Conservation (phyloP, 2,888 invertebrate genomes). For the Noctuana brunneofusca region DNA sequence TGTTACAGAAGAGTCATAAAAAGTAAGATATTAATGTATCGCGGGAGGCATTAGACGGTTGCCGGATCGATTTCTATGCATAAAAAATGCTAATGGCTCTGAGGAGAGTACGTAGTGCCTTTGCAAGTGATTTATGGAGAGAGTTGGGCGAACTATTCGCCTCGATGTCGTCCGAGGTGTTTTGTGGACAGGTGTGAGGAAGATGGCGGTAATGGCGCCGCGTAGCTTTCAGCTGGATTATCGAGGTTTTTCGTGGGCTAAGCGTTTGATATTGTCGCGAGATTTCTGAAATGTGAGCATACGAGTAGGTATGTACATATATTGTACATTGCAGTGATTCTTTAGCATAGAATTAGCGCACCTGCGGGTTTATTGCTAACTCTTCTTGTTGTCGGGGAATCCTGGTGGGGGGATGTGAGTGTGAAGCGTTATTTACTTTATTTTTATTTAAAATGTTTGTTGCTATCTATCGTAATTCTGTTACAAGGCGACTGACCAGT, state of each 20-base stretch:
- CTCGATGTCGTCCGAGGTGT: slow-evolving; percentile 54
- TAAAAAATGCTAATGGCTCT: slow-evolving; percentile 82
- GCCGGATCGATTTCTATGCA: slow-evolving; percentile 81
- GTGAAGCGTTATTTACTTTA: no score
- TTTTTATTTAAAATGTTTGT: no score
- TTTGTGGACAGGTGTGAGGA: slow-evolving; percentile 58
- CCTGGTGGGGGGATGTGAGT: no score
- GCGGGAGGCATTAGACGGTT: slow-evolving; percentile 81
- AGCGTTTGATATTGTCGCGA: background rate
- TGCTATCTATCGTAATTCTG: no score
- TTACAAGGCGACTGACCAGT: no score
- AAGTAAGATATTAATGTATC: slow-evolving; percentile 84
- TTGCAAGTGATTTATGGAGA: slow-evolving; percentile 75
- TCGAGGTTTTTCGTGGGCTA: background rate
- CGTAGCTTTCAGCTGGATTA: slow-evolving; percentile 11
- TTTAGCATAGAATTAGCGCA: no score
- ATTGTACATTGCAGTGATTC: no score
- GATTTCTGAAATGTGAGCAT: no score
- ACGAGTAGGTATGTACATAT: no score
- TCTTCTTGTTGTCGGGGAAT: no score
- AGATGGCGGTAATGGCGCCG: slow-evolving; percentile 36
- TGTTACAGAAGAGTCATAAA: slow-evolving; percentile 81
- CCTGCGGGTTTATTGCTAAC: no score
- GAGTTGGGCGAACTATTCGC: slow-evolving; percentile 65
- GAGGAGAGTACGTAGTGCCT: slow-evolving; percentile 66